Base-by-base conservation (phyloP, 2,113 vertebrate genomes). In the Pelvicachromis taeniatus region DNA sequence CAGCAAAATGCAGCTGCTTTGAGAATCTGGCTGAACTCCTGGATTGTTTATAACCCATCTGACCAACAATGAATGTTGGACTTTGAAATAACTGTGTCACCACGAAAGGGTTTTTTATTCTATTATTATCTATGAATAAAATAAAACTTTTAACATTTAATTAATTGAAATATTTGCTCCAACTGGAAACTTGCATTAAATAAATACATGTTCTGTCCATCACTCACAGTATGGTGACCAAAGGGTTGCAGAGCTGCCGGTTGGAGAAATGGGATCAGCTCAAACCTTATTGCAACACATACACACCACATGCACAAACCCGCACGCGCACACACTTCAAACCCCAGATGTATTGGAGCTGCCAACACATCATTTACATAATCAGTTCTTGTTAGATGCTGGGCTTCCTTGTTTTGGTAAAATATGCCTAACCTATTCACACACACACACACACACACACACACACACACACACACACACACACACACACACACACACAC, bases 311-410 rank as follows among this genome's bases (percentile, higher is more conserved):
- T 16, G 29, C 31, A 77, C 56, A 59, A 63, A 63, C 33, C 33
- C 78, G 73, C 52, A 70, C 55, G 65, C 42, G 75, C 80, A 88
- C 33, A 65, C 91, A 90, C 92, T 87, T 90, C 80, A 94, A 92
- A 92, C 86, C 90, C 91, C 84, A 84, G 88, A 85, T 87, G 92
- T 90, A 85, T 81, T 21, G 90, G 91, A 95, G 91, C 91, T 93
- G 91, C 91, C 91, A 93, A 91, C 92, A 92, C 93, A 92, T 93
- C 85, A 95, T 96, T 96, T 96, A 94, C 95, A 96, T 96, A 96
- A 96, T 95, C 90, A 93, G 84, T 87, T 90, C 92, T 95, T 95
- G 94, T 96, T 96, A 94, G 93, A 96, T 93, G 91, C 90, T 92
- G 91, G 87, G 89, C 85, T 91, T 90, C 91, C 92, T 89, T 94